Percentiles rank a stretch among this genome's conserved stretches.
These are phyloP conservation scores for Epiblema foenella DNA, from an alignment of 2,888 invertebrate genomes.

Conservation along the genomic window DNA sequence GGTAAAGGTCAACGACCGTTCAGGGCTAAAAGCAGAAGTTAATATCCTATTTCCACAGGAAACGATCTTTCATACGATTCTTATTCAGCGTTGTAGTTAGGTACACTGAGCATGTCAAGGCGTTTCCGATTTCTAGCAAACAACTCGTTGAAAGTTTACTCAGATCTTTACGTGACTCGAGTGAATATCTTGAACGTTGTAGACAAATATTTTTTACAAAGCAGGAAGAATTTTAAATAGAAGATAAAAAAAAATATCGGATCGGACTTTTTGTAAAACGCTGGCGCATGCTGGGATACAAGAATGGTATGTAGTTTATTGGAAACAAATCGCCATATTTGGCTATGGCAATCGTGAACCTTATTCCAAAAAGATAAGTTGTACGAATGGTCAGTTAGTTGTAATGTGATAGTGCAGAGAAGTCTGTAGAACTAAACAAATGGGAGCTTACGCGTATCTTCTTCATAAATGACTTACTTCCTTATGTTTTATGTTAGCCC, in stretches of 20 bases:
- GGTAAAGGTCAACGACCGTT: not conserved
- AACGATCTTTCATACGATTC: not conserved
- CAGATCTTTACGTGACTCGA: slow-evolving; percentile 12
- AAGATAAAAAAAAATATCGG: not conserved
- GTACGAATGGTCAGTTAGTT: no score
- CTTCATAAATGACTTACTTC: no score
- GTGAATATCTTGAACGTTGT: not conserved
- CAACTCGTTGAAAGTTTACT: slow-evolving; percentile 27
- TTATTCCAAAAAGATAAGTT: no score
- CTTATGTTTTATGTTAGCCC: no score
- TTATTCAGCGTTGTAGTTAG: slow-evolving; percentile 14
- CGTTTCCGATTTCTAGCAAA: slow-evolving; percentile 12
- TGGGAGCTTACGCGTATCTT: no score
- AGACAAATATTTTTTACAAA: slow-evolving; percentile 22
- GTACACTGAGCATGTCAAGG: slow-evolving; percentile 9
- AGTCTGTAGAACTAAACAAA: no score
- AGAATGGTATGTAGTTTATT: no score
- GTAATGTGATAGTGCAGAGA: no score
- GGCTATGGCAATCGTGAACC: no score
- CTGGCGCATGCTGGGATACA: no score
- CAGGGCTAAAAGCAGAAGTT: slow-evolving; percentile 1
- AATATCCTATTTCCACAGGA: not conserved
- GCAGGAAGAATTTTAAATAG: slow-evolving; percentile 3
- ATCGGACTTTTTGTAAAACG: no score
- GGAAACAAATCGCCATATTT: no score